These are phyloP conservation scores for Myiothlypis chrysogaster DNA, from an alignment of 2,797 vertebrate genomes.

Conservation along the genomic window DNA sequence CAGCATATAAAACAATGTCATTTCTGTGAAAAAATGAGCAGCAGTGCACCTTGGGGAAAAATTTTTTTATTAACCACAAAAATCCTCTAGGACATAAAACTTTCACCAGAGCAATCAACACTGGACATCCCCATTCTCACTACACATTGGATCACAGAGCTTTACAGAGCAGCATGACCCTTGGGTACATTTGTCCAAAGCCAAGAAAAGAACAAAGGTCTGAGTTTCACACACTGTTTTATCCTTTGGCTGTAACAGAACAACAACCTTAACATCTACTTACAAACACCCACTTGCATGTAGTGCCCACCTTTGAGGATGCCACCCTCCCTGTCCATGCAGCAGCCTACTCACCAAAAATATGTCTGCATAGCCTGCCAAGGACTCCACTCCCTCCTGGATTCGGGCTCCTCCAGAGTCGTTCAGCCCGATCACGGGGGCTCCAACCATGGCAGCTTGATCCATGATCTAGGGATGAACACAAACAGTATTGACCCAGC, in stretches of 20 bases:
- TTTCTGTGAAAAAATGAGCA: not conserved
- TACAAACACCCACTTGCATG: not conserved
- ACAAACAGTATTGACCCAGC: not conserved
- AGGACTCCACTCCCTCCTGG: constrained; percentile 95
- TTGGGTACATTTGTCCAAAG: not conserved
- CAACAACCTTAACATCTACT: not conserved
- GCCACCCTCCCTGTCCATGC: not conserved
- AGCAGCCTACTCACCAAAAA: constrained; percentile 84
- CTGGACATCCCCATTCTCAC: not conserved
- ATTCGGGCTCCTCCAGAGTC: constrained; percentile 97
- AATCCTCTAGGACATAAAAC: not conserved
- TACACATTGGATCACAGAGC: not conserved
- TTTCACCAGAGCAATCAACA: not conserved
- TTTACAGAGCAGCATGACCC: not conserved
- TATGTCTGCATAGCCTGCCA: constrained; percentile 97
- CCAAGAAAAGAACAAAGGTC: not conserved
- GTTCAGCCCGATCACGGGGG: constrained; percentile 94
- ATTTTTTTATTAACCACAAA: too few species aligned
- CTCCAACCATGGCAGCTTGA: constrained; percentile 91
- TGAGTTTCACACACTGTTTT: not conserved
- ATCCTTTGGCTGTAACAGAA: not conserved
- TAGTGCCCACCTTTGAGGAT: not conserved
- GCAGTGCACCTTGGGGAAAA: not conserved
- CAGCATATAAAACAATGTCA: not conserved
- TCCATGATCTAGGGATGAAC: constrained; percentile 88